A percentile compares a stretch with the other conserved stretches of the same genome.
These are phyloP conservation scores for Seriola dumerili DNA, from an alignment of 2,113 vertebrate genomes.

Conservation along the genomic window DNA sequence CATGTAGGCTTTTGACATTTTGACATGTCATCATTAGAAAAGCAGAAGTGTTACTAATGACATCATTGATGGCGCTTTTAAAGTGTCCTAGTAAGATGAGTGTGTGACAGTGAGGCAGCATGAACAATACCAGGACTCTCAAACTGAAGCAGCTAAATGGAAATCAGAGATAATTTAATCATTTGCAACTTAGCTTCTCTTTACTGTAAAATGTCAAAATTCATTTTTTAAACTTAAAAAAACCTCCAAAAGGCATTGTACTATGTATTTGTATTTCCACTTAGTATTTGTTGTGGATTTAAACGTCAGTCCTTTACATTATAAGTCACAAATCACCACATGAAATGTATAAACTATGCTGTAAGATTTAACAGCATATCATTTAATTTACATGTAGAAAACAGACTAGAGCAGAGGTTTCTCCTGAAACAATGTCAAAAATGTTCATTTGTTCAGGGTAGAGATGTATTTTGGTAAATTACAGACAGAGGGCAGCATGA, in stretches of 20 bases:
- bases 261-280: neutral
- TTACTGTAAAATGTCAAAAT: neutral
- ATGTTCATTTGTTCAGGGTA: neutral
- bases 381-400: slow-evolving; percentile 2
- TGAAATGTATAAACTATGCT: neutral
- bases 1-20: neutral
- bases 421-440: neutral
- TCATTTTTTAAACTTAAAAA: too few species aligned
- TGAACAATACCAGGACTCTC: too few species aligned
- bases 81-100: neutral
- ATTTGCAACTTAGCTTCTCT: neutral
- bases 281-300: neutral
- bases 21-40: neutral
- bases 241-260: too few species aligned
- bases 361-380: neutral
- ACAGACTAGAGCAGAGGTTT: neutral
- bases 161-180: neutral
- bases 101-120: neutral
- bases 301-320: neutral
- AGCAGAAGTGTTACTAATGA: neutral
- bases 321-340: neutral
- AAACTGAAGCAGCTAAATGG: neutral
- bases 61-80: neutral
- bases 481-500: slow-evolving; percentile 82
- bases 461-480: slow-evolving; percentile 7